Percentiles rank a stretch among this genome's conserved stretches.
phyloP scores from a whole-genome alignment of 2,888 invertebrate genomes.

The Gibbula magus region DNA sequence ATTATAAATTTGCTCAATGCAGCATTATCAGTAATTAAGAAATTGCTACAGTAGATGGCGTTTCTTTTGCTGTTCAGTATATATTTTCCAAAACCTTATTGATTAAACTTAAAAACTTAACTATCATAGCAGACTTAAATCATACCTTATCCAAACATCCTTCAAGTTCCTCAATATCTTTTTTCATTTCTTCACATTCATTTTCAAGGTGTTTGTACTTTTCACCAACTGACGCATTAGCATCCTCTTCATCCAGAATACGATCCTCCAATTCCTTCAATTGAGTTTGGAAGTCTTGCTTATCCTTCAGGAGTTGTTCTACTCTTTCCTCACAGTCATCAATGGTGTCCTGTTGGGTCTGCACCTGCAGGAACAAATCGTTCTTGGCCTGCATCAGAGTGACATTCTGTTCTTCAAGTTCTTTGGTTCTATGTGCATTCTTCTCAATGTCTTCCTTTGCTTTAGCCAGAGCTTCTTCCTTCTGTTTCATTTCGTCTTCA shows the following conservation, averaged over 20 bases:
- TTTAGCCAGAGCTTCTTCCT: slow-evolving; percentile 97
- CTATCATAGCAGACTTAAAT: too few relatives aligned
- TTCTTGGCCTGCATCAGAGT: slow-evolving; percentile 96
- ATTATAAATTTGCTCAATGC: too few relatives aligned
- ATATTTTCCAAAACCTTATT: too few relatives aligned
- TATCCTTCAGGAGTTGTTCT: slow-evolving; percentile 94
- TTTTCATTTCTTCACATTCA: slow-evolving; percentile 95
- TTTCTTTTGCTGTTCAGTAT: too few relatives aligned
- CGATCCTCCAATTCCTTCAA: slow-evolving; percentile 97
- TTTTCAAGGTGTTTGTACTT: slow-evolving; percentile 98
- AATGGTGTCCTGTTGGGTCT: slow-evolving; percentile 93
- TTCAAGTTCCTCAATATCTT: slow-evolving; percentile 97
- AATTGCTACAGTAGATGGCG: too few relatives aligned
- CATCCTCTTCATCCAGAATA: slow-evolving; percentile 97
- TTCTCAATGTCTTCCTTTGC: slow-evolving; percentile 94
- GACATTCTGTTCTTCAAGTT: slow-evolving; percentile 93
- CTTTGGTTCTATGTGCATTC: slow-evolving; percentile 97
- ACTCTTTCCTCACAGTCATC: slow-evolving; percentile 95
- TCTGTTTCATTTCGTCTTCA: slow-evolving; percentile 97
- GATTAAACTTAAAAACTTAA: too few relatives aligned
- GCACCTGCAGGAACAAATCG: slow-evolving; percentile 88
- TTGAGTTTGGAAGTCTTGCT: slow-evolving; percentile 96
- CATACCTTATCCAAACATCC: slow-evolving; percentile 80
- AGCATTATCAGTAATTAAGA: too few relatives aligned
- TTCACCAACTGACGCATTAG: slow-evolving; percentile 94